Evolutionary conservation across 1,140 invertebrate genomes (phyloP), one percentile per base, ranked within the genome.

Genomic region (Drosophila eugracilis): DNA sequence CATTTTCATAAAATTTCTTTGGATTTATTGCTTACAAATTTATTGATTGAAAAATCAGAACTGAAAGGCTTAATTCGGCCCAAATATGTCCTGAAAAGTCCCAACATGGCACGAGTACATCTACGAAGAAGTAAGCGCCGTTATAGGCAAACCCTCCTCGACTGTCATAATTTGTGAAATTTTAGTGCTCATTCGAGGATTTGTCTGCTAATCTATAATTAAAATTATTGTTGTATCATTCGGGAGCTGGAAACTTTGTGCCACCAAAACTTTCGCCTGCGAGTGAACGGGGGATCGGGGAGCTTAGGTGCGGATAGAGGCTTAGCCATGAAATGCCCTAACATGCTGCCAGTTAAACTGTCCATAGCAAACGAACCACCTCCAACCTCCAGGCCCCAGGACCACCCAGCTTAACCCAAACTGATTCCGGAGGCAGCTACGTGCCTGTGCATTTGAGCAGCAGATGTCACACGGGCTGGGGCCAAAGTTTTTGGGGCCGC

Each of bases 391-490:
- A 17, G 17, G 14, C 7, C 3, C 7, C 15, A 17, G 15, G n/a
- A 37, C 5, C 6, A n/a, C 6, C 28, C 17, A 14, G 17, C n/a
- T 24, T 15, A 41, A 24, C 26, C 54, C 60, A 32, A 53, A 42
- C 63, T 66, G 44, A 67, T 71, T 49, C 66, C 66, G 30, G 45
- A 39, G 67, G 41, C 39, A 39, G 49, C 63, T 86, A 86, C 81
- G 81, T 85, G 81, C 78, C 73, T 86, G 81, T 86, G 81, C 77
- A 86, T 69, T 81, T 81, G 78, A 78, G 78, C 57, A 78, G 59
- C 78, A 81, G 78, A 83, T 81, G 78, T 78, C 78, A 69, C 78
- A 74, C 54, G 69, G 75, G 62, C 49, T 45, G 67, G 62, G 60
- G 54, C 57, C 52, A 83, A 81, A 84, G 47, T 81, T 85, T 84